Base-by-base conservation (phyloP, 2,888 invertebrate species). In the Neocrepidodera transversa region DNA sequence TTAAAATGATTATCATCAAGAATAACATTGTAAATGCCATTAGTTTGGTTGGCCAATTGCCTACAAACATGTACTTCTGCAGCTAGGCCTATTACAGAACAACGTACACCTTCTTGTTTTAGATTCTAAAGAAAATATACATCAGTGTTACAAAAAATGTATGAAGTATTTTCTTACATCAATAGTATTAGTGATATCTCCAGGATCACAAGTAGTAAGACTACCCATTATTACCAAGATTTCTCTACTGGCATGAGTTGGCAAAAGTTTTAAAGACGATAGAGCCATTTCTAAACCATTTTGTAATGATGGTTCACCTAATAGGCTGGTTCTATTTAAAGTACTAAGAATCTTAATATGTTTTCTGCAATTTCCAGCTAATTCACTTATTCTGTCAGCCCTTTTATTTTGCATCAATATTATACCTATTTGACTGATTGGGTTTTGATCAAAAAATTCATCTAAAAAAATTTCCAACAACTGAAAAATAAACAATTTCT, bases 401-500 rank as follows among this genome's bases (percentile, higher is more conserved):
- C 95, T 84, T 79, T 98, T 98, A 76, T 96, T 96, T 73, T 91
- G 90, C 74, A 96, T 91, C 7, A 89, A 83, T 64, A 99, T 91
- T 30, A 99, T 82, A 17, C 98, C 98, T 65, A 99, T 82, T 80
- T 99, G 99, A 76, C 97, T 97, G 52, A 99, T 92, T 7, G 99
- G 99, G 81, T 99, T 99, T 79, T 97, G 96, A 80, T 98, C 97
- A 79, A 98, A 97, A 77, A 93, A 99, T 78, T 97, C 97, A 70
- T 96, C 93, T 58, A 99, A 88, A 79, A 98, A 99, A 65, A 89
- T 87, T 80, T 96, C 93, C 61, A 99, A 77, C 10, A 97, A 82
- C 93, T 95, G 77, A 66, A 86, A 82, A 49, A 23, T 6, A 6
- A 23, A 23, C 6, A 28, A 28, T n/a, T n/a, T n/a, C n/a, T n/a